Evolutionary conservation across 2,113 vertebrate species (phyloP).

Genomic region (Notarius quadriscutis): DNA sequence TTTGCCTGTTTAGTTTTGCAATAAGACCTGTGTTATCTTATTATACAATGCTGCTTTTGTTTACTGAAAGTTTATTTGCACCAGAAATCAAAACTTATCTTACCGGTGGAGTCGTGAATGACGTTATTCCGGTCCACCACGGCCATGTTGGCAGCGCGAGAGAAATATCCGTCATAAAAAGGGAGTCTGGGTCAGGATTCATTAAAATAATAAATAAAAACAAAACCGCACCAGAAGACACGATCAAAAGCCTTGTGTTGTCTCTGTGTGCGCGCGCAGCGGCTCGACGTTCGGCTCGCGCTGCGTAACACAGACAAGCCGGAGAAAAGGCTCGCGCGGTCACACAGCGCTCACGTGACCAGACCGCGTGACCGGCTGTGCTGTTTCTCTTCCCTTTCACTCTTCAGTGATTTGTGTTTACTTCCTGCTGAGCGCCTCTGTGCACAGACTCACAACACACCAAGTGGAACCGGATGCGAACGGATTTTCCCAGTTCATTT

Average conservation of each 20-base stretch:
- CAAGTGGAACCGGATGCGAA: background rate
- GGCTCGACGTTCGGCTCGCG: background rate
- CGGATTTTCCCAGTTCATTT: background rate
- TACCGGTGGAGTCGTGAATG: slow-evolving; percentile 38
- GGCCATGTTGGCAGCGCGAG: slow-evolving; percentile 45
- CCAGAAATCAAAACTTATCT: background rate
- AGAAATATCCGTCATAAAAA: slow-evolving; percentile 41
- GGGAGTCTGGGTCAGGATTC: background rate
- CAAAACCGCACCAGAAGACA: background rate
- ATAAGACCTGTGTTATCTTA: background rate
- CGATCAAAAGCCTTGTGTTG: background rate
- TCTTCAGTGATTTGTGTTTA: background rate
- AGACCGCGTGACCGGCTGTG: slow-evolving; percentile 40
- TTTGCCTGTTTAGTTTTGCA: background rate
- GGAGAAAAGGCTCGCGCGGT: slow-evolving; percentile 15
- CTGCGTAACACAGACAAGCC: background rate
- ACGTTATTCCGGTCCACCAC: slow-evolving; percentile 39
- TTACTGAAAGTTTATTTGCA: background rate
- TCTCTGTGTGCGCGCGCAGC: background rate
- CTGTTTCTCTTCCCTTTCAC: background rate
- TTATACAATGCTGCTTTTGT: background rate
- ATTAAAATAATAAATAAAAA: slow-evolving; percentile 1
- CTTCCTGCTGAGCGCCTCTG: background rate
- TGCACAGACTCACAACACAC: background rate
- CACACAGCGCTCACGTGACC: slow-evolving; percentile 59